phyloP scores from a whole-genome alignment of 2,113 vertebrate genomes.

The Brienomyrus longianalis region DNA sequence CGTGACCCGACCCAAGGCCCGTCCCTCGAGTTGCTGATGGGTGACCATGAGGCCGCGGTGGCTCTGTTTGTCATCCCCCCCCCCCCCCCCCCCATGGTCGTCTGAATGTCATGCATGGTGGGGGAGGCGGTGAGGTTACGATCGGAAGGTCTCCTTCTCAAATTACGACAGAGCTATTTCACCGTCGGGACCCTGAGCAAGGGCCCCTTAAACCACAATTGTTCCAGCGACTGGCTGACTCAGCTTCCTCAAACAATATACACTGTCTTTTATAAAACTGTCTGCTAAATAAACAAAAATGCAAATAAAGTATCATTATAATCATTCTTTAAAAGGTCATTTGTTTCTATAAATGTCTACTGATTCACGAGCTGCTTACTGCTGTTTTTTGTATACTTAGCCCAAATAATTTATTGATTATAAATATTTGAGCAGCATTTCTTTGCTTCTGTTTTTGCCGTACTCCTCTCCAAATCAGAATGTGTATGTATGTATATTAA shows the following conservation, averaged over 20 bases:
- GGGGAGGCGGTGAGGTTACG: not conserved
- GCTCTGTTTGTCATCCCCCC: not conserved
- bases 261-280: not conserved
- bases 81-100: not conserved
- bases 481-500: not conserved
- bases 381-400: not conserved
- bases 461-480: not conserved
- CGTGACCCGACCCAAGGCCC: not conserved
- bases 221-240: not conserved
- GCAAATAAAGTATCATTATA: not conserved
- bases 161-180: not conserved
- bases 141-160: not conserved
- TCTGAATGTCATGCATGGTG: not conserved
- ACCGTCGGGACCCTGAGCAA: not conserved
- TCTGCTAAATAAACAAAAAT: not conserved
- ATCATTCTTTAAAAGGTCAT: constrained; percentile 1
- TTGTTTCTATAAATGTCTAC: not conserved
- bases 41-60: not conserved
- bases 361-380: not conserved
- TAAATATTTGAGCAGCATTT: not conserved
- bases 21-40: not conserved
- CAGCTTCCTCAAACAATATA: not conserved
- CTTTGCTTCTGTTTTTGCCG: not conserved
- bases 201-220: not conserved
- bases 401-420: not conserved